Evolutionary conservation across 2,113 vertebrate species (phyloP).

Genomic region (Epinephelus cyanopodus): DNA sequence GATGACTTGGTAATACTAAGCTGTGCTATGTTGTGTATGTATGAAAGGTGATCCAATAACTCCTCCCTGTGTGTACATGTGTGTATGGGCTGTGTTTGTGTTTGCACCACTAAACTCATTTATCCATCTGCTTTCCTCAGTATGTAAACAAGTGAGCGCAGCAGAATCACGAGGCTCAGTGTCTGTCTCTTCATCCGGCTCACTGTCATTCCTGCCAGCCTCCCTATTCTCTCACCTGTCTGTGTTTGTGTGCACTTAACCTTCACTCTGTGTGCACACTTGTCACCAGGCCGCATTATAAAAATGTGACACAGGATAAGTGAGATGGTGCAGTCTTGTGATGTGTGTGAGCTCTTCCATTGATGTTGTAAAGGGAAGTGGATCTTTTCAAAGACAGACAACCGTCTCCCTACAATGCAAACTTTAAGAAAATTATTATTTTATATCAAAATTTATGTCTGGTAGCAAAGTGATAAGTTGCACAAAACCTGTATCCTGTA

Average conservation of each 20-base stretch:
- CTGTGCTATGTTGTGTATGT: slow-evolving; percentile 2
- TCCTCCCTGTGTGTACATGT: background rate
- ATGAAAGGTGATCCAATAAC: slow-evolving; percentile 15
- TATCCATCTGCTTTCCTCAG: slow-evolving; percentile 39
- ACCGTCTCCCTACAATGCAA: background rate
- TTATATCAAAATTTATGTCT: background rate
- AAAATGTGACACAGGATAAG: slow-evolving; percentile 15
- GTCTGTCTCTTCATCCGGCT: slow-evolving; percentile 25
- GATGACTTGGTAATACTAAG: background rate
- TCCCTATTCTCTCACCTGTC: slow-evolving; percentile 22
- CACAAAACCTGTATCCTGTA: too few species aligned
- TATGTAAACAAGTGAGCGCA: slow-evolving; percentile 35
- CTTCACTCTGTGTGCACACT: slow-evolving; percentile 36
- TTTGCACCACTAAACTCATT: slow-evolving; percentile 34
- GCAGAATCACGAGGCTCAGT: slow-evolving; percentile 1
- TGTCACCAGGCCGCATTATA: slow-evolving; percentile 32
- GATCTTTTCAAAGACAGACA: background rate
- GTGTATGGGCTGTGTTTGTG: slow-evolving; percentile 10
- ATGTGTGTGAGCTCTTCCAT: background rate
- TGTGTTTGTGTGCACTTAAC: background rate
- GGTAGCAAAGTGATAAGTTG: too few species aligned
- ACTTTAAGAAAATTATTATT: too few species aligned
- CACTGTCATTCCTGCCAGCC: background rate
- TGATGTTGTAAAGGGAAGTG: background rate
- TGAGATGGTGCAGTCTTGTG: background rate